A percentile compares a stretch with the other conserved stretches of the same genome.
These are phyloP conservation scores for Carcharodon carcharias DNA, from an alignment of 2,797 vertebrate species.

Conservation along the genomic window DNA sequence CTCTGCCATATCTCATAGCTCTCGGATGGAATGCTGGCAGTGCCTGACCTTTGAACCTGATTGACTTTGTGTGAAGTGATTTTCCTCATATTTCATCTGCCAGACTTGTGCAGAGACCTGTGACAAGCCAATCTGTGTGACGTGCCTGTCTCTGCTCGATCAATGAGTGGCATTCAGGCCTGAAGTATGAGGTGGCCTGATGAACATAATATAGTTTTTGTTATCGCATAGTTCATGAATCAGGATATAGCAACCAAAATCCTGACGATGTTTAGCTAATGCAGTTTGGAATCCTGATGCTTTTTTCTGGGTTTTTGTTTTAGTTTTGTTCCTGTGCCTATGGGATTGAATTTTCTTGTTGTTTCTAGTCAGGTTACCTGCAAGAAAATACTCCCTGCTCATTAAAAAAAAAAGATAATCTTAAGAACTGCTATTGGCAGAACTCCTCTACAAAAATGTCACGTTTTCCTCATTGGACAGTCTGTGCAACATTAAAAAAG, in stretches of 20 bases:
- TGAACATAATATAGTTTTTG: too few relatives aligned
- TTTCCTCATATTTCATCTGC: constrained; percentile 10
- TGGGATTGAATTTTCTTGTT: neutral
- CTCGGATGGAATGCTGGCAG: neutral
- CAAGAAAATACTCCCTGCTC: neutral
- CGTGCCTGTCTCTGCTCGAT: neutral
- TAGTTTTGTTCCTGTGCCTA: neutral
- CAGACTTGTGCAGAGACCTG: neutral
- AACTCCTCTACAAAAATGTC: neutral
- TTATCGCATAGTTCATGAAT: neutral
- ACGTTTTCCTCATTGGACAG: neutral
- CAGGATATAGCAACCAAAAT: neutral
- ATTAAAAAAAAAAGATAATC: neutral
- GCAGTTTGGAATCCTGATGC: neutral
- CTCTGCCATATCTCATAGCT: neutral
- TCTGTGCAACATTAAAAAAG: neutral
- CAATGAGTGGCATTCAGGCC: neutral
- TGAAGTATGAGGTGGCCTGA: too few relatives aligned
- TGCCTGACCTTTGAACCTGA: neutral
- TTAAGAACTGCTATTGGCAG: neutral
- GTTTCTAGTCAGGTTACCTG: neutral
- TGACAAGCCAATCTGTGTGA: neutral
- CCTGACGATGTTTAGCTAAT: neutral
- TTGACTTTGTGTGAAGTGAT: neutral
- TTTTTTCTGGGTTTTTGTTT: neutral